phyloP scores from a whole-genome alignment of 2,797 vertebrate species.

The Aeoliscus strigatus region DNA sequence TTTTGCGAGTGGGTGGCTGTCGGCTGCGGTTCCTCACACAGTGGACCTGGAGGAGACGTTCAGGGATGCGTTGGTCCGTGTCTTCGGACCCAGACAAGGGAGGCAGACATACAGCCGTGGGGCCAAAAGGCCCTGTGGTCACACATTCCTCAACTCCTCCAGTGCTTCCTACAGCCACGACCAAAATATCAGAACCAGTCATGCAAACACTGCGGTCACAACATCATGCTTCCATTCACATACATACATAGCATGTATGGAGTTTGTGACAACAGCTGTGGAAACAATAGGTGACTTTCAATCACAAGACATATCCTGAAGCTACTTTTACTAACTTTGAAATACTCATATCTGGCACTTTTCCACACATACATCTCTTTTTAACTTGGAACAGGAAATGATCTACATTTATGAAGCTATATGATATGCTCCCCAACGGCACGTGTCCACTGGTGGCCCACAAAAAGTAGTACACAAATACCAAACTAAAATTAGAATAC shows the following conservation, averaged over 20 bases:
- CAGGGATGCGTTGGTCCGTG: slow-evolving; percentile 59
- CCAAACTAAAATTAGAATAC: slow-evolving; percentile 23
- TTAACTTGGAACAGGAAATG: slow-evolving; percentile 27
- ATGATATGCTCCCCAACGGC: slow-evolving; percentile 57
- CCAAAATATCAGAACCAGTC: slow-evolving; percentile 73
- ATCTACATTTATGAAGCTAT: slow-evolving; percentile 13
- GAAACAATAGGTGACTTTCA: slow-evolving; percentile 9
- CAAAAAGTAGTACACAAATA: slow-evolving; percentile 3
- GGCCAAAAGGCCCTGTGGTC: slow-evolving; percentile 69
- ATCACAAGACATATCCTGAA: slow-evolving; percentile 2
- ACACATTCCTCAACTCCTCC: slow-evolving; percentile 77
- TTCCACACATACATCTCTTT: slow-evolving; percentile 13
- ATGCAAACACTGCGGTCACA: slow-evolving; percentile 58
- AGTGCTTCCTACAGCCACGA: slow-evolving; percentile 65
- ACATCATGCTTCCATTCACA: slow-evolving; percentile 50
- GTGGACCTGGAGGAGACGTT: slow-evolving; percentile 66
- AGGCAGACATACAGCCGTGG: slow-evolving; percentile 57
- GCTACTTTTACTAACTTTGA: neutral
- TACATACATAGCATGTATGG: slow-evolving; percentile 53
- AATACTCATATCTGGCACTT: slow-evolving; percentile 1
- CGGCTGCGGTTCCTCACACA: slow-evolving; percentile 72
- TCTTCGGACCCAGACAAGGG: slow-evolving; percentile 63
- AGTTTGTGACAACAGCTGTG: slow-evolving; percentile 20
- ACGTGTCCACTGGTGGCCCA: slow-evolving; percentile 26
- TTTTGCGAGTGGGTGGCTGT: slow-evolving; percentile 71